Conservation (phyloP, 2,113 vertebrate genomes). For the Alligator sinensis region DNA sequence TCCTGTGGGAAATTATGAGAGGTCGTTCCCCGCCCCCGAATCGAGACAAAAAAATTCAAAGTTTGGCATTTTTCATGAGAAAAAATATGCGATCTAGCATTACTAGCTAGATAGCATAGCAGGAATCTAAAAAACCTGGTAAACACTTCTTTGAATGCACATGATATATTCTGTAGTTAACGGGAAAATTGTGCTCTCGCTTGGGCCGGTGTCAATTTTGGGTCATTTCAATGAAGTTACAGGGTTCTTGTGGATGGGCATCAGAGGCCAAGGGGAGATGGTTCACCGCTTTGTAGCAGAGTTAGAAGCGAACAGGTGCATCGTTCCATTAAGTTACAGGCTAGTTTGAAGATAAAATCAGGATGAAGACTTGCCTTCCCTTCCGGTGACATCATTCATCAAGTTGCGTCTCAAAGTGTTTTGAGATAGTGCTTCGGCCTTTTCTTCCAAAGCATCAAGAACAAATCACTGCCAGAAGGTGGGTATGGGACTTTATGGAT, state of each 20-base stretch:
- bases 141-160: conserved; percentile 16
- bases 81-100: not conserved
- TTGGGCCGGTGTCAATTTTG: not conserved
- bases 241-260: not conserved
- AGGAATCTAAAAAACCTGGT: not conserved
- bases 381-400: not conserved
- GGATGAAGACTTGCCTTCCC: not conserved
- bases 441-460: not conserved
- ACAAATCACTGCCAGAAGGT: not conserved
- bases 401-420: not conserved
- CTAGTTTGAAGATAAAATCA: not conserved
- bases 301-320: not conserved
- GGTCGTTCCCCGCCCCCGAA: rapidly evolving
- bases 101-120: not conserved
- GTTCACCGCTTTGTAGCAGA: too few relatives aligned
- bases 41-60: not conserved
- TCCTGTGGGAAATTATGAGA: not conserved
- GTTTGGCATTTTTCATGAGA: not conserved
- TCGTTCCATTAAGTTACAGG: not conserved
- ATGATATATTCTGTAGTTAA: not conserved
- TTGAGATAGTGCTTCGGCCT: too few relatives aligned
- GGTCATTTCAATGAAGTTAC: not conserved
- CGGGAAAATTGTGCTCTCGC: not conserved
- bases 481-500: not conserved
- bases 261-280: too few relatives aligned